These are phyloP conservation scores for Channa argus DNA, from an alignment of 2,113 vertebrate species.

Conservation along the genomic window DNA sequence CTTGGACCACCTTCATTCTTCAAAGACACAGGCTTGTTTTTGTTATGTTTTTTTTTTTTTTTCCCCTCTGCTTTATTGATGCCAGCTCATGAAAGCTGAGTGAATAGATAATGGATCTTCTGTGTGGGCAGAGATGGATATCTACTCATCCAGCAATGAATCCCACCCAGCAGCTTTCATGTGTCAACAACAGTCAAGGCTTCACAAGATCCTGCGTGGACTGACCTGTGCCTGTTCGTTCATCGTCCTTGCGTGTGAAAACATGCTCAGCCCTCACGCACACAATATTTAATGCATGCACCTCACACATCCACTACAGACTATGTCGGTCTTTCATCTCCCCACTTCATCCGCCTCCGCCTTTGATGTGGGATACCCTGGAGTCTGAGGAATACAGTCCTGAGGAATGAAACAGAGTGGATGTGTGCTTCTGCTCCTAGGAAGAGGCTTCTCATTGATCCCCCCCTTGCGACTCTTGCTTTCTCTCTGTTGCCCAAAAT, in stretches of 20 bases:
- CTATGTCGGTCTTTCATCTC: slow-evolving; percentile 74
- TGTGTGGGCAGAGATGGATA: slow-evolving; percentile 18
- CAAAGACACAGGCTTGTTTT: slow-evolving; percentile 29
- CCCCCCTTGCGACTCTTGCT: slow-evolving; percentile 17
- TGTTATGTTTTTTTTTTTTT: slow-evolving; percentile 30
- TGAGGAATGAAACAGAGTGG: slow-evolving; percentile 62
- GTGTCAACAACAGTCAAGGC: slow-evolving; percentile 47
- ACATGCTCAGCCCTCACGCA: slow-evolving; percentile 31
- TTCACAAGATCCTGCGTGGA: slow-evolving; percentile 36
- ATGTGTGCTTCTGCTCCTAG: slow-evolving; percentile 41
- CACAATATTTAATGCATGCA: slow-evolving; percentile 58
- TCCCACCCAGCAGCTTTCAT: slow-evolving; percentile 48
- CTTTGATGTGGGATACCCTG: slow-evolving; percentile 75
- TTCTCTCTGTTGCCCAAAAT: slow-evolving; percentile 27
- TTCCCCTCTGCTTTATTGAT: slow-evolving; percentile 36
- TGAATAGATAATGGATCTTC: slow-evolving; percentile 34
- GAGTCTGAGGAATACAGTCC: slow-evolving; percentile 64
- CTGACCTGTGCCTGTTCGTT: slow-evolving; percentile 49
- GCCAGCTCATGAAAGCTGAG: neutral
- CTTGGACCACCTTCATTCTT: slow-evolving; percentile 39
- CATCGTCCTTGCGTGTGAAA: slow-evolving; percentile 21
- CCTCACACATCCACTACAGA: slow-evolving; percentile 56
- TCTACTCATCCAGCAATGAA: neutral
- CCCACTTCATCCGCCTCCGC: slow-evolving; percentile 58
- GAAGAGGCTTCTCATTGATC: slow-evolving; percentile 61